Base-by-base conservation (phyloP, 2,888 invertebrate genomes). In the Aspidiotus destructor region DNA sequence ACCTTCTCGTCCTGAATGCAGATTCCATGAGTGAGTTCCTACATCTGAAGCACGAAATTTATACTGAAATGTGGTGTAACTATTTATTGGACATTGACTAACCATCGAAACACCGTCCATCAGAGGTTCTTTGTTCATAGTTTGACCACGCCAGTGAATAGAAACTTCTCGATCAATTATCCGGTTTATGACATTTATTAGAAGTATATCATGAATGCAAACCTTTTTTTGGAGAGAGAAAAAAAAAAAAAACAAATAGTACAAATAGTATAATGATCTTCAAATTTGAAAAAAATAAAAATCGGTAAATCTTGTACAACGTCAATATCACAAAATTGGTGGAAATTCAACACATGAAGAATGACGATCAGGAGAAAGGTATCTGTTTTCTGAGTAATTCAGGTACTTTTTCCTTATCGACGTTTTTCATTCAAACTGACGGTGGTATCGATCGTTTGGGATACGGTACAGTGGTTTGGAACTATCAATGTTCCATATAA, bases 151-250 rank as follows among this genome's bases (percentile, higher is more conserved):
- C 81, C 81, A 82, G 74, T 82, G 82, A 17, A 82, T 76, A 15
- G 78, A 76, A n/a, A 79, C 76, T 9, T 78, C 78, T 70, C 79
- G 77, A 0, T 78, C 77, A 2, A 77, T 77, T 53, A 81, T 72
- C 40, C 76, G 74, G 73, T 81, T 81, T 65, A 77, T 73, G 11
- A 81, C 78, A 70, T 80, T 79, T 15, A 81, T 79, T 11, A 80
- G 75, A 10, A 81, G 73, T 44, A 77, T 78, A 74, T 81, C 81
- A 73, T 86, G 85, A 61, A 85, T 81, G 74, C 87, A 87, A 3
- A 86, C 86, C 76, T 86, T 80, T 44, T 84, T 44, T 54, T n/a
- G n/a, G 42, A 41, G 48, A n/a, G 48, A 13, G 13, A 48, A 48
- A 48, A 48, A 48, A 6, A n/a, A 6, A 48, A 28, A 1, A 28